Evolutionary conservation across 2,888 invertebrate species (phyloP).

Genomic region (Cistogaster globosa): DNA sequence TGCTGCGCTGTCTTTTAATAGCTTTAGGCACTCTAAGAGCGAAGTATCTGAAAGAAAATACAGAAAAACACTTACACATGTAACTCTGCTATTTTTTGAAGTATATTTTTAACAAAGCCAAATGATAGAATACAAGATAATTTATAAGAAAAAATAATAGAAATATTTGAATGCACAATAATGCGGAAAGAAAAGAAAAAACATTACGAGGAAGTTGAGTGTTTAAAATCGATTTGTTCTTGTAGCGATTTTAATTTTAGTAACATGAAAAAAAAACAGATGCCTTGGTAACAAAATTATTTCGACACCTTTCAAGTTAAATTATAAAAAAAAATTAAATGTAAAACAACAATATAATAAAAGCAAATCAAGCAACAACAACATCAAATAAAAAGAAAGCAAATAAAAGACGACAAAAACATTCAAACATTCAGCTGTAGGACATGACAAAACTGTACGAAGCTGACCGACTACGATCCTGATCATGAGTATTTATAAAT

Average conservation of each 20-base stretch:
- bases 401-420: slow-evolving; percentile 3
- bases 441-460: slow-evolving; percentile 49
- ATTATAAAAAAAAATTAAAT: slow-evolving; percentile 50
- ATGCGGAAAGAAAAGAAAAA: slow-evolving; percentile 45
- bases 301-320: slow-evolving; percentile 53
- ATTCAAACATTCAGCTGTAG: slow-evolving; percentile 43
- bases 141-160: neutral
- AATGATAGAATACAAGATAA: too few species aligned
- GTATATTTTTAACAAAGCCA: too few species aligned
- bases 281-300: slow-evolving; percentile 66
- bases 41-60: too few species aligned
- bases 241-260: slow-evolving; percentile 26
- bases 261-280: slow-evolving; percentile 30
- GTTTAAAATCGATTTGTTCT: slow-evolving; percentile 17
- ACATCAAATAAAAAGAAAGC: neutral
- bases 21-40: too few species aligned
- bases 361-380: neutral
- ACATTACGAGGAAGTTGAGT: slow-evolving; percentile 49
- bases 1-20: too few species aligned
- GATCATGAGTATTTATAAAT: slow-evolving; percentile 79
- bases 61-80: too few species aligned
- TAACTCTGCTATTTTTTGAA: too few species aligned
- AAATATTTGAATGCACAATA: neutral
- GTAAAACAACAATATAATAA: neutral
- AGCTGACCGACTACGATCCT: slow-evolving; percentile 72